Percentiles rank a stretch among this genome's conserved stretches.
Evolutionary conservation across 2,113 vertebrate species (phyloP).

Genomic region (Naja naja): DNA sequence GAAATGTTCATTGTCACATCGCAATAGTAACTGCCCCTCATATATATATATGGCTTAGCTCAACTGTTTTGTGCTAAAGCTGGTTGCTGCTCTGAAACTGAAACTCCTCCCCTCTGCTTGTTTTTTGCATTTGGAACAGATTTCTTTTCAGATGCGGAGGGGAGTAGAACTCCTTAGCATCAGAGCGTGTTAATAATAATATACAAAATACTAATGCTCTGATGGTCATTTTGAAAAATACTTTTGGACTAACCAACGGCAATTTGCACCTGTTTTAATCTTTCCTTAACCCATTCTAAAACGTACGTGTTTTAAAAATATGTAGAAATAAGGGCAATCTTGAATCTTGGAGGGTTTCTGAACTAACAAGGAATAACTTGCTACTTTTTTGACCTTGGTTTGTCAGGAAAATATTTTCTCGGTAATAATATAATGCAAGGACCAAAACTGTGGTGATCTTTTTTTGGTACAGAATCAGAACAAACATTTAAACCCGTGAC

Average conservation of each 20-base stretch:
- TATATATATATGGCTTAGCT: no score
- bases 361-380: conserved; percentile 1
- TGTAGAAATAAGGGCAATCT: not conserved
- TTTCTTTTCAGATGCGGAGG: no score
- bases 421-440: not conserved
- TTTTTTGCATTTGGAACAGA: no score
- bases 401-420: not conserved
- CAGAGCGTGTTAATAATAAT: no score
- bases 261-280: not conserved
- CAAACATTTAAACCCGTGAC: not conserved
- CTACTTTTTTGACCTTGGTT: not conserved
- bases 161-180: no score
- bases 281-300: not conserved
- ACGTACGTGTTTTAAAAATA: not conserved
- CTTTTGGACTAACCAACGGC: not conserved
- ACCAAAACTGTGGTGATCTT: not conserved
- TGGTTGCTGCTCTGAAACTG: no score
- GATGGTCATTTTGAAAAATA: not conserved
- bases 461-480: not conserved
- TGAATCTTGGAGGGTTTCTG: not conserved
- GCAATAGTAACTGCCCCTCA: no score
- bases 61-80: no score
- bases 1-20: no score
- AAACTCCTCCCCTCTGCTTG: no score
- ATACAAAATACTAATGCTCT: no score